These are phyloP conservation scores for Phoeniculus purpureus DNA, from an alignment of 2,797 vertebrate species.

Conservation along the genomic window DNA sequence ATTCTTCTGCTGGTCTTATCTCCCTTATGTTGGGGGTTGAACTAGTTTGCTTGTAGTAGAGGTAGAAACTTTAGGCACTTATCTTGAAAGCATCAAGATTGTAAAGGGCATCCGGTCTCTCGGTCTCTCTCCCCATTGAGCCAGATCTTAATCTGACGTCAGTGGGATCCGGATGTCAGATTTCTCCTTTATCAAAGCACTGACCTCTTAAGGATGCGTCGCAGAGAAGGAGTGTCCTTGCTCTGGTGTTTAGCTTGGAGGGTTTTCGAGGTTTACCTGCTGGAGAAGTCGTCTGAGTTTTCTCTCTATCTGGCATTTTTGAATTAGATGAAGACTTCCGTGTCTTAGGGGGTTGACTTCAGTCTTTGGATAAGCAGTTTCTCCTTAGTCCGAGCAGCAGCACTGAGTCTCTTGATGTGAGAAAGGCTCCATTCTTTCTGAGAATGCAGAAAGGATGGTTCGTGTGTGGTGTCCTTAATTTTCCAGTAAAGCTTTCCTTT, in stretches of 20 bases:
- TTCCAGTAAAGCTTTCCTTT: background rate
- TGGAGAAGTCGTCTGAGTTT: background rate
- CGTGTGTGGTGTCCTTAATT: background rate
- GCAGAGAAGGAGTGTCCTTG: background rate
- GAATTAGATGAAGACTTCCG: background rate
- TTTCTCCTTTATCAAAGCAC: background rate
- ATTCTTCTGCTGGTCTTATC: slow-evolving; percentile 68
- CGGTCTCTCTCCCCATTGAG: background rate
- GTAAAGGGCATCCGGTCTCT: background rate
- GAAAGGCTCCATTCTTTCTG: background rate
- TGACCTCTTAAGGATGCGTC: accelerated
- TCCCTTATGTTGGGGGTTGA: slow-evolving; percentile 5
- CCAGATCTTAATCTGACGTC: background rate
- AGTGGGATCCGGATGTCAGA: background rate
- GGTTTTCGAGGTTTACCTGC: background rate
- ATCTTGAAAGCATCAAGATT: slow-evolving; percentile 22
- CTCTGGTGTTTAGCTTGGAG: background rate
- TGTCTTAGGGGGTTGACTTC: background rate
- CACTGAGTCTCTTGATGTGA: background rate
- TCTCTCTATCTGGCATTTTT: background rate
- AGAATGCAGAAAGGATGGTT: background rate
- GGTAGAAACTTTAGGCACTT: background rate
- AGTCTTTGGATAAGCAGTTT: background rate
- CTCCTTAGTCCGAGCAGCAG: background rate
- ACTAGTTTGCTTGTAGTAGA: background rate